A percentile compares a stretch with the other conserved stretches of the same genome.
Evolutionary conservation across 1,140 invertebrate species (phyloP).

Genomic region (Orussus abietinus): DNA sequence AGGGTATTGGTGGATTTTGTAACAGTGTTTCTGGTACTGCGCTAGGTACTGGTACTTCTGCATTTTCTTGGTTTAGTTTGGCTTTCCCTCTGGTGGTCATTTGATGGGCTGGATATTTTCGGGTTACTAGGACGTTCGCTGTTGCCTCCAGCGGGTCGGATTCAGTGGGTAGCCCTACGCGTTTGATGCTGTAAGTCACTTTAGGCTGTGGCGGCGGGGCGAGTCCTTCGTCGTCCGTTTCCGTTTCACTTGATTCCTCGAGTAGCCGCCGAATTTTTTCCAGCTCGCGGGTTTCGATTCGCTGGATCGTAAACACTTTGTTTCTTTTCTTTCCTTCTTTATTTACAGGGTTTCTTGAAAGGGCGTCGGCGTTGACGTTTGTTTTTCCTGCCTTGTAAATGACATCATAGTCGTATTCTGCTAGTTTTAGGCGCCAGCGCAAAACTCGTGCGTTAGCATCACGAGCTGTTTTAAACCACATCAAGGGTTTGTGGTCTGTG

Average conservation of each 20-base stretch:
- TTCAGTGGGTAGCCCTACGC: not conserved
- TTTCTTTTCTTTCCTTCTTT: not conserved
- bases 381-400: constrained; percentile 16
- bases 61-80: too few species aligned
- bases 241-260: not conserved
- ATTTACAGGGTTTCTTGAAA: constrained; percentile 7
- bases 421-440: constrained; percentile 38
- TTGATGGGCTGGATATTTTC: too few species aligned
- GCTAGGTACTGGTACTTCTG: too few species aligned
- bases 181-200: not conserved
- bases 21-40: too few species aligned
- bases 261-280: too few species aligned
- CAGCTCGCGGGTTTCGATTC: not conserved
- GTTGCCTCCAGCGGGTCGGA: too few species aligned
- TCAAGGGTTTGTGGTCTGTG: constrained; percentile 35
- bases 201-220: not conserved
- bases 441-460: constrained; percentile 31
- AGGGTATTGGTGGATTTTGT: too few species aligned
- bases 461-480: constrained; percentile 36
- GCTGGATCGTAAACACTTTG: not conserved
- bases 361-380: constrained; percentile 17
- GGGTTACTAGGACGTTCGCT: too few species aligned
- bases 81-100: too few species aligned
- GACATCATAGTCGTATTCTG: constrained; percentile 40
- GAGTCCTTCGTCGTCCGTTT: too few species aligned